These are phyloP conservation scores for Phalangium opilio DNA, from an alignment of 2,888 invertebrate species.

Conservation along the genomic window DNA sequence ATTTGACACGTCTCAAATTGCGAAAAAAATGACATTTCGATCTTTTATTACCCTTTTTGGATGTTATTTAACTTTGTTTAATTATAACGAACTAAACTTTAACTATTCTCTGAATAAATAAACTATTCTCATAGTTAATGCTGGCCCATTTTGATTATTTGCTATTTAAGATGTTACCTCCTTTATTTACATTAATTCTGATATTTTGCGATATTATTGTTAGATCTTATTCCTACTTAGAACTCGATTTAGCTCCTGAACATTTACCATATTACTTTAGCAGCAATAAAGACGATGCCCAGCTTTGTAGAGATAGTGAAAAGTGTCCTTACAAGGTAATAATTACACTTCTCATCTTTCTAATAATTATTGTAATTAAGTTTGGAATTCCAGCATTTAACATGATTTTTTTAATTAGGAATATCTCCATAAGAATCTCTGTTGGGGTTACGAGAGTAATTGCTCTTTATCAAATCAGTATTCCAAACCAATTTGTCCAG, in stretches of 20 bases:
- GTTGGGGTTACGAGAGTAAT: constrained; percentile 70
- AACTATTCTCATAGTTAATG: too few species aligned
- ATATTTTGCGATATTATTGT: too few species aligned
- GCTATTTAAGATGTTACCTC: constrained; percentile 2
- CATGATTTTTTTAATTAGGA: constrained; percentile 6
- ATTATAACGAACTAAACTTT: too few species aligned
- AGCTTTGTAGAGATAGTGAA: constrained; percentile 6
- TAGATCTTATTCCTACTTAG: not conserved
- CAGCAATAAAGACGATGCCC: constrained; percentile 7
- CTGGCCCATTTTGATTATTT: too few species aligned
- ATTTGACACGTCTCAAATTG: too few species aligned
- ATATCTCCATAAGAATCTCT: constrained; percentile 28
- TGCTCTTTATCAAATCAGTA: constrained; percentile 45
- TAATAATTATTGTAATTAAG: not conserved
- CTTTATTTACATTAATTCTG: too few species aligned
- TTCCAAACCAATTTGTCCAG: constrained; percentile 35
- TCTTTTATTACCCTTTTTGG: too few species aligned
- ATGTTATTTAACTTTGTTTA: too few species aligned
- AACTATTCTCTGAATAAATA: too few species aligned
- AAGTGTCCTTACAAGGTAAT: constrained; percentile 14
- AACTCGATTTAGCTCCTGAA: constrained; percentile 12
- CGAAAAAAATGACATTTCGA: too few species aligned
- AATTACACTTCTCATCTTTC: not conserved
- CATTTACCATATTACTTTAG: constrained; percentile 13
- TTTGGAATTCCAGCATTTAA: not conserved